These are phyloP conservation scores for Moxostoma hubbsi DNA, from an alignment of 2,797 vertebrate genomes.

Conservation along the genomic window DNA sequence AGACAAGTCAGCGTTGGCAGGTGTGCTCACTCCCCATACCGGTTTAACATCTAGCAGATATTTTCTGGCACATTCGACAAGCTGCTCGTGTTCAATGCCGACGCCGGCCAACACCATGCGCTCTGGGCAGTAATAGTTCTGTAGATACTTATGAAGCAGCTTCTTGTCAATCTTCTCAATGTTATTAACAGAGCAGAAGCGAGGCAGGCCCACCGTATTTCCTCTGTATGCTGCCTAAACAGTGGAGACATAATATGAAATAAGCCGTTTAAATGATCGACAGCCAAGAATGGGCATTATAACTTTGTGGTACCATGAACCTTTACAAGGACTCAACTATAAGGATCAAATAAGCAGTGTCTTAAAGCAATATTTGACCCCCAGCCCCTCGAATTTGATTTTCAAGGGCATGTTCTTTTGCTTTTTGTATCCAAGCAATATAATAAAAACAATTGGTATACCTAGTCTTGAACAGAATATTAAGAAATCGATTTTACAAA, in stretches of 20 bases:
- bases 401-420: no score
- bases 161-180: constrained; percentile 81
- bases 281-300: background rate
- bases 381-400: no score
- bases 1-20: constrained; percentile 81
- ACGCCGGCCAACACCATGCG: constrained; percentile 97
- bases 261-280: background rate
- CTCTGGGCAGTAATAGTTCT: constrained; percentile 88
- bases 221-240: constrained; percentile 89
- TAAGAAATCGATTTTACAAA: no score
- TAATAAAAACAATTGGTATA: no score
- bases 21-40: constrained; percentile 77
- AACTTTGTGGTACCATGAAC: background rate
- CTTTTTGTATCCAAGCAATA: no score
- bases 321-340: no score
- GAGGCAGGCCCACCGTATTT: constrained; percentile 92
- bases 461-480: no score
- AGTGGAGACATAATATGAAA: background rate
- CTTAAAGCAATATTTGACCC: no score
- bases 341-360: no score
- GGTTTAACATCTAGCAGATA: constrained; percentile 82
- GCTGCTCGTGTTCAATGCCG: constrained; percentile 88
- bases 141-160: constrained; percentile 85
- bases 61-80: constrained; percentile 86
- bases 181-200: constrained; percentile 86